These are phyloP conservation scores for Pseudomyrmex dendroicus DNA, from an alignment of 1,140 invertebrate species.

Conservation along the genomic window DNA sequence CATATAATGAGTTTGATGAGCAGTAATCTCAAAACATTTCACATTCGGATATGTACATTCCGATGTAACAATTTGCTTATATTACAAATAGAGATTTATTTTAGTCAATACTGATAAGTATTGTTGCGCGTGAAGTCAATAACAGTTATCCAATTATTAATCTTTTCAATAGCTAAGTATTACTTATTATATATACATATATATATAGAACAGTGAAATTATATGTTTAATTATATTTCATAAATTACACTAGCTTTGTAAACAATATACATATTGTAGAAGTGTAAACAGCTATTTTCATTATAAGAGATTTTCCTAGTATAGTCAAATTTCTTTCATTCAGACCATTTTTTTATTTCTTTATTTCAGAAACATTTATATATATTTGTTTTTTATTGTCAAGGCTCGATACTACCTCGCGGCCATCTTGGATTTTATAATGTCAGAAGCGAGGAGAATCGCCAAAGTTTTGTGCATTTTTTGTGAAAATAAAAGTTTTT, in stretches of 20 bases:
- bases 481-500: no score
- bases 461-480: no score
- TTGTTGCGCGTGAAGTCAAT: background rate
- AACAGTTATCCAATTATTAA: constrained; percentile 34
- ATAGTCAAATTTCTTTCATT: no score
- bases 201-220: constrained; percentile 17
- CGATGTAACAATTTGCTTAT: constrained; percentile 42
- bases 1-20: constrained; percentile 12
- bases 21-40: constrained; percentile 32
- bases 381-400: no score
- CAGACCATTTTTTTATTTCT: no score
- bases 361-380: no score
- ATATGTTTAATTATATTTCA: constrained; percentile 34
- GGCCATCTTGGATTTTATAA: no score
- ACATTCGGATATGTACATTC: constrained; percentile 44
- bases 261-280: constrained; percentile 48
- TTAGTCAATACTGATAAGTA: constrained; percentile 16
- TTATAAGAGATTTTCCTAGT: constrained; percentile 13
- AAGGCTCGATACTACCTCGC: no score
- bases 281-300: constrained; percentile 47
- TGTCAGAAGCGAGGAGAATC: no score
- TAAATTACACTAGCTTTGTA: constrained; percentile 51
- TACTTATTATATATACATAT: constrained; percentile 55
- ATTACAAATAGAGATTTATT: constrained; percentile 19
- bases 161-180: constrained; percentile 27